Percentiles rank a stretch among this genome's conserved stretches.
Conservation (phyloP, 1,140 invertebrate species). For the Delia radicum region DNA sequence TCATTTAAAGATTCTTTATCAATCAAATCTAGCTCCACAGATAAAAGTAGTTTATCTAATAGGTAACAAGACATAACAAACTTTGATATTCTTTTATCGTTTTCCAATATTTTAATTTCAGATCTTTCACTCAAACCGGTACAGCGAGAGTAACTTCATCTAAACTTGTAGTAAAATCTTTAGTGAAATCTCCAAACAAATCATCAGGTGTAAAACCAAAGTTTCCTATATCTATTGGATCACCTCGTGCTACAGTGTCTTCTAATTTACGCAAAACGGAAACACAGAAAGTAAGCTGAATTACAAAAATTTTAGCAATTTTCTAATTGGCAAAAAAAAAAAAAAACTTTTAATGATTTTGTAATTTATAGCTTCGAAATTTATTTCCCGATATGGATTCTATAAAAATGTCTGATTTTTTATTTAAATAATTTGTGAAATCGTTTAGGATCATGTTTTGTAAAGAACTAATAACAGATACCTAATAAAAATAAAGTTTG, state of each 20-base stretch:
- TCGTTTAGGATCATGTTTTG: too few species aligned
- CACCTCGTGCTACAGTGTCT: slow-evolving; percentile 39
- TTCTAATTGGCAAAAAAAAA: too few species aligned
- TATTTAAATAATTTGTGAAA: neutral
- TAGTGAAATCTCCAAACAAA: slow-evolving; percentile 2
- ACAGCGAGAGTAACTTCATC: too few species aligned
- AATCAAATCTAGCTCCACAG: neutral
- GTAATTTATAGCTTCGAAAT: neutral
- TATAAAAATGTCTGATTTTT: slow-evolving; percentile 5
- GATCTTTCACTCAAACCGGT: neutral
- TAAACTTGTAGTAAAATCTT: neutral
- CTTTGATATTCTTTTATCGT: neutral
- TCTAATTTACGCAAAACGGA: slow-evolving; percentile 44
- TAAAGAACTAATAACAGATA: too few species aligned
- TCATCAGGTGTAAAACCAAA: neutral
- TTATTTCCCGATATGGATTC: slow-evolving; percentile 6
- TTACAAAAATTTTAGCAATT: neutral
- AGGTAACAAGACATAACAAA: neutral
- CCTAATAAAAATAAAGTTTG: too few species aligned
- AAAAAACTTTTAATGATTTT: neutral
- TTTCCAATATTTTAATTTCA: neutral
- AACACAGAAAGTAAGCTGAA: slow-evolving; percentile 42
- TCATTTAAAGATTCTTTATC: neutral
- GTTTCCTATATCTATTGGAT: too few species aligned
- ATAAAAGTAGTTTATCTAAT: neutral